phyloP scores from a whole-genome alignment of 53 echinoderm and acorn worm genomes.

The Hippasteria phrygiana region DNA sequence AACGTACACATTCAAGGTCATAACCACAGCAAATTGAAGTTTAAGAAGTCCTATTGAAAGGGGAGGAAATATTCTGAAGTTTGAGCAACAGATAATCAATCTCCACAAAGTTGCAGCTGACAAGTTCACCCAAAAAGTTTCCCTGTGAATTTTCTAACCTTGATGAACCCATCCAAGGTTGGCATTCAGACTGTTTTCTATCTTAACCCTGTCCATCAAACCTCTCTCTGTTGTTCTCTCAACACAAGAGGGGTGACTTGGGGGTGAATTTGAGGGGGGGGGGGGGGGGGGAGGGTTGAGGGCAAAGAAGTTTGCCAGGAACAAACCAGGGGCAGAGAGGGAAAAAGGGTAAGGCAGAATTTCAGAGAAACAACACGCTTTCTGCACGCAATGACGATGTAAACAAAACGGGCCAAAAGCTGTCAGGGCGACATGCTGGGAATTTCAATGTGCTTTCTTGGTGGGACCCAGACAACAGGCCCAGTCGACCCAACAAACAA shows the following conservation, averaged over 20 bases:
- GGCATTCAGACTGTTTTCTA: not conserved
- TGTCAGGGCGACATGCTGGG: slow-evolving; percentile 13
- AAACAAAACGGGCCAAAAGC: slow-evolving; percentile 6
- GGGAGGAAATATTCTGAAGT: not conserved
- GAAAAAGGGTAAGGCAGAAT: not conserved
- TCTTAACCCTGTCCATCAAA: slow-evolving; percentile 58
- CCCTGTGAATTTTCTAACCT: slow-evolving; percentile 8
- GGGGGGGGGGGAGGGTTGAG: not conserved
- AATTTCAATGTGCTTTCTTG: slow-evolving; percentile 10
- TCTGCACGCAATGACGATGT: slow-evolving; percentile 10
- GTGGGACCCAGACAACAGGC: not conserved
- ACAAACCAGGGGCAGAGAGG: not conserved
- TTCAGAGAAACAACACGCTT: not conserved
- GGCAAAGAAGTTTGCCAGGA: not conserved
- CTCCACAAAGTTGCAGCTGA: slow-evolving; percentile 33
- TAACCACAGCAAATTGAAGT: not conserved
- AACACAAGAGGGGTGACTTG: not conserved
- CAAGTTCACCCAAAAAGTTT: slow-evolving; percentile 6
- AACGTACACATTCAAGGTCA: not conserved
- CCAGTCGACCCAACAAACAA: not conserved
- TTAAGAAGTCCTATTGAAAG: not conserved
- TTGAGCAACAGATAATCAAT: slow-evolving; percentile 15
- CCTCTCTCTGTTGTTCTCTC: not conserved
- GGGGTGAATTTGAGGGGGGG: too few relatives aligned
- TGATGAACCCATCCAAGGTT: slow-evolving; percentile 19